Base-by-base conservation (phyloP, 23 tunicate genomes). In the Pegea sp. region DNA sequence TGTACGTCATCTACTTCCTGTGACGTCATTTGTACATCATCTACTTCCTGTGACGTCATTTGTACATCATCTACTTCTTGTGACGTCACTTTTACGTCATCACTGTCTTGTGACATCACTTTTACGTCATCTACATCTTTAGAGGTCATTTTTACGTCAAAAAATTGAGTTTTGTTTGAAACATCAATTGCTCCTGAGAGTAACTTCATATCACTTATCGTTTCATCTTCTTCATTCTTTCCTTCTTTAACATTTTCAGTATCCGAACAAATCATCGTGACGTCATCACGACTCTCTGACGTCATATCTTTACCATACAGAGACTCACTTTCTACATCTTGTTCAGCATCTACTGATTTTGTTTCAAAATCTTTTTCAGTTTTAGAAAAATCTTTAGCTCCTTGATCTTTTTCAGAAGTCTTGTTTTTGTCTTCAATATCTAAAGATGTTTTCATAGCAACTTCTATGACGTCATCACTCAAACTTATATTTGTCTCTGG, bases 241-340 rank as follows among this genome's bases (percentile, higher is more conserved):
- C 19, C 48, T 0, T 42, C 48, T n/a, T 42, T 19, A 18, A 19
- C 48, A 42, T 18, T 42, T 42, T 42, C 19, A 42, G 48, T 42
- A 0, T n/a, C 48, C 18, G 48, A 42, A 42, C 24, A 32, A 21
- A 21, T 33, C 27, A 26, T 22, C 25, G 7, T 50, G 23, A 5
- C 64, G 18, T 38, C 25, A 18, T 59, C 52, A 25, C 34, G 24
- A 33, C 51, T 33, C 3, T 49, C 53, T 6, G 21, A 44, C 20
- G 52, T 22, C 30, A 21, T 57, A 26, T 54, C 55, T 42, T 44
- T 44, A 18, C 18, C 69, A 6, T 33, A 44, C 26, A 27, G 48
- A 24, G 52, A n/a, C n/a, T n/a, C 61, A 60, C 23, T 54, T 34
- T 32, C 60, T 31, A 29, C 32, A 7, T 44, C 62, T 18, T 33